Evolutionary conservation across 2,888 invertebrate species (phyloP).

Genomic region (Euzetes globulus): DNA sequence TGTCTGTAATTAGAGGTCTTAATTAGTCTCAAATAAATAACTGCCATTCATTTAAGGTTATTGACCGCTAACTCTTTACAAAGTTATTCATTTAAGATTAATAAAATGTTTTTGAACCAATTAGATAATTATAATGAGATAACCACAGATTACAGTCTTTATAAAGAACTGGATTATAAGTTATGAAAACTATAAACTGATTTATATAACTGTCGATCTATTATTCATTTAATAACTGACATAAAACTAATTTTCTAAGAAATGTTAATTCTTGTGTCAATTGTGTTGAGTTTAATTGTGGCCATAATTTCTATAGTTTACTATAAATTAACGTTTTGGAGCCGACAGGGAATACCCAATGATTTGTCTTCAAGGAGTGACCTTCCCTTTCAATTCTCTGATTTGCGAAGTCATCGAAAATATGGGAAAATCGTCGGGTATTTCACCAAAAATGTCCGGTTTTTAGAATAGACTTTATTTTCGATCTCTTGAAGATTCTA

Average conservation of each 20-base stretch:
- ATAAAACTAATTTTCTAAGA: neutral
- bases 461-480: neutral
- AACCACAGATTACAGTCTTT: too few relatives aligned
- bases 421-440: constrained; percentile 19
- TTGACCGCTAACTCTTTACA: too few relatives aligned
- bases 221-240: too few relatives aligned
- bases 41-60: too few relatives aligned
- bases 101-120: too few relatives aligned
- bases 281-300: neutral
- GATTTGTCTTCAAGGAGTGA: neutral
- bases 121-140: too few relatives aligned
- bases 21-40: too few relatives aligned
- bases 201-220: too few relatives aligned
- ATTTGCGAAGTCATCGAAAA: constrained; percentile 6
- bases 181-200: too few relatives aligned
- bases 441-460: neutral
- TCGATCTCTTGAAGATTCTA: neutral
- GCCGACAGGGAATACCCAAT: constrained; percentile 19
- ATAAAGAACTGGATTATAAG: too few relatives aligned
- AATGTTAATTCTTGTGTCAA: neutral
- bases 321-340: constrained; percentile 26
- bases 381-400: neutral
- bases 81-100: too few relatives aligned
- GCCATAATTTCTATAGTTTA: neutral
- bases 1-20: too few relatives aligned